Evolutionary conservation across 2,797 vertebrate species (phyloP).

Genomic region (Arctocebus calabarensis): DNA sequence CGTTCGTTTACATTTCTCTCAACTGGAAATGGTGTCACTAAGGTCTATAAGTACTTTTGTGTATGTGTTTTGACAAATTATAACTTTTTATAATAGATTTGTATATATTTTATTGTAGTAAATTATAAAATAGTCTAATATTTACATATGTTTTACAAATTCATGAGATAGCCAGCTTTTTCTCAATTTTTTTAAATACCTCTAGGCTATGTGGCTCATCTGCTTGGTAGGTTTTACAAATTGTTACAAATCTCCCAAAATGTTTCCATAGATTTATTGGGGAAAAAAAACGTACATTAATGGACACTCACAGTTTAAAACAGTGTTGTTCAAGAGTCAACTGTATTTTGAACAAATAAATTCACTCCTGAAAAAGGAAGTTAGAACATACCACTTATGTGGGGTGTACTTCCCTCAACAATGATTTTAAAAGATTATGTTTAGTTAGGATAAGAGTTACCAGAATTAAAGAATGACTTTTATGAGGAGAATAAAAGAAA

Average conservation of each 20-base stretch:
- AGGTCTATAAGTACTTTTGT: not conserved
- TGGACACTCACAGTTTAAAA: not conserved
- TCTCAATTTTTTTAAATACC: not conserved
- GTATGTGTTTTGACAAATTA: not conserved
- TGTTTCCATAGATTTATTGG: not conserved
- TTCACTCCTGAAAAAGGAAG: constrained; percentile 52
- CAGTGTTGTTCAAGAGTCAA: not conserved
- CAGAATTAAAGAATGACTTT: constrained; percentile 80
- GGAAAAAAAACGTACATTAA: not conserved
- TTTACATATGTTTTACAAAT: not conserved
- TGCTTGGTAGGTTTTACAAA: not conserved
- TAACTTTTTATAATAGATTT: not conserved
- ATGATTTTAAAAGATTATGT: constrained; percentile 79
- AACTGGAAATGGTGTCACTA: not conserved
- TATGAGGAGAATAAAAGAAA: constrained; percentile 74
- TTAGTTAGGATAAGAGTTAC: constrained; percentile 75
- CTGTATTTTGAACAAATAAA: constrained; percentile 68
- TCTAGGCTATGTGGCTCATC: not conserved
- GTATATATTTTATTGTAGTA: not conserved
- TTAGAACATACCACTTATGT: not conserved
- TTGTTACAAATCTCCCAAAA: not conserved
- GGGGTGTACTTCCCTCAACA: constrained; percentile 35
- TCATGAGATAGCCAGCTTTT: not conserved
- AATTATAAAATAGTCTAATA: not conserved
- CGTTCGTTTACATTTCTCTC: not conserved